Base-by-base conservation (phyloP, 2,888 invertebrate species). In the Eupithecia centaureata region DNA sequence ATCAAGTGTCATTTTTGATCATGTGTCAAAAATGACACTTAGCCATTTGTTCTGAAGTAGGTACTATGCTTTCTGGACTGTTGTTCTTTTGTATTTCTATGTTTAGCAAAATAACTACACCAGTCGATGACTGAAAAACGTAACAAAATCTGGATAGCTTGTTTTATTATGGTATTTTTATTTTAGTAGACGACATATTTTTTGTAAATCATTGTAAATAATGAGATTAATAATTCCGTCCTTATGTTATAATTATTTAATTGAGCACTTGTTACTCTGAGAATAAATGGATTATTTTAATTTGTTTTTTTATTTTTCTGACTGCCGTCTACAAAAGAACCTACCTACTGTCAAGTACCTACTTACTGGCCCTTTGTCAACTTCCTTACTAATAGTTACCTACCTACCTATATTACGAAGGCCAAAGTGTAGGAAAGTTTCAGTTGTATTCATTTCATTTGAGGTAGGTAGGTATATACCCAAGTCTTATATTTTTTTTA, bases 231-330 rank as follows among this genome's bases (percentile, higher is more conserved):
- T 58, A 63, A 67, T 65, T 69, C 68, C 68, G 68, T 69, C 68
- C 68, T 22, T 61, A 65, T 30, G 61, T 32, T 59, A 47, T 47
- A 62, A 54, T 58, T 61, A 63, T 64, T 64, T 61, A 68, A 68
- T 65, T n/a, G 32, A 28, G 69, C 69, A 70, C 69, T 70, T 66
- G 69, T 70, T 70, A 69, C 59, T 57, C 56, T 47, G 30, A 54
- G 42, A 65, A 58, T 63, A 63, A 63, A 70, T 52, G 8, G 51
- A 56, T 57, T 32, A 38, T 28, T 38, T 33, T 33, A 42, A 13
- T 35, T 35, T 13, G 13, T 33, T 61, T 64, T 51, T 56, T 68
- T 61, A 51, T 64, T 58, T 38, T 62, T 52, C 7, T 33, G 18
- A 32, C 22, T 22, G 22, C 47, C 12, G 18, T 47, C 10, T 27